phyloP scores from a whole-genome alignment of 2,888 invertebrate species.

The Anodontia alba region DNA sequence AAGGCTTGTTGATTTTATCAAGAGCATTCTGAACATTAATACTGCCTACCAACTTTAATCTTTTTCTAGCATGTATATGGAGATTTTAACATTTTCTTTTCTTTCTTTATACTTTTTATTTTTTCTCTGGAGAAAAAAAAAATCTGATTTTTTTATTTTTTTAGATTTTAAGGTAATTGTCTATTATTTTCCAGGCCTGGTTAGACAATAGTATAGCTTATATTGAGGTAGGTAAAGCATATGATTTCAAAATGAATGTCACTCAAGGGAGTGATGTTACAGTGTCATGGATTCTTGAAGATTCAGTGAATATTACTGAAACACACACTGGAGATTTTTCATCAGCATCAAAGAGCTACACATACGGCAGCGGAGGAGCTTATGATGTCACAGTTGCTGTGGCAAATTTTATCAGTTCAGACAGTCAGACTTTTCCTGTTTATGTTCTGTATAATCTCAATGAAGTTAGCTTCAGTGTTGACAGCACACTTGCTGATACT shows the following conservation, averaged over 20 bases:
- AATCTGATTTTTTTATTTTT: too few species aligned
- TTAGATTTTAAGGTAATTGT: too few species aligned
- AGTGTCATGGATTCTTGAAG: conserved; percentile 30
- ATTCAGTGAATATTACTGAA: conserved; percentile 5
- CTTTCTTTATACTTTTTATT: too few species aligned
- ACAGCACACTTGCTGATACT: not conserved
- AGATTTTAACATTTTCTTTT: too few species aligned
- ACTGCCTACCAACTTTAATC: too few species aligned
- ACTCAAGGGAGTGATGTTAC: conserved; percentile 31
- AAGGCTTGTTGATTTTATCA: too few species aligned
- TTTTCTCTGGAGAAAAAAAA: too few species aligned
- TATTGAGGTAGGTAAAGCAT: conserved; percentile 26
- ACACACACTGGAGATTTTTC: conserved; percentile 9
- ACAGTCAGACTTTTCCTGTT: not conserved
- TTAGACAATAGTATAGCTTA: conserved; percentile 14
- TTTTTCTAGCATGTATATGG: too few species aligned
- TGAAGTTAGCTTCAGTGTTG: conserved; percentile 9
- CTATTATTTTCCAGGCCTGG: conserved; percentile 33
- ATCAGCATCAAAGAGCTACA: not conserved
- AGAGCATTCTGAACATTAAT: too few species aligned
- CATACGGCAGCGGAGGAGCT: not conserved
- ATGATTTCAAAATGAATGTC: conserved; percentile 32
- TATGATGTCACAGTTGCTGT: not conserved
- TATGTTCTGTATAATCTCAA: not conserved
- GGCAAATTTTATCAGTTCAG: not conserved